phyloP scores from a whole-genome alignment of 1,140 invertebrate genomes.

The Apocrypta bakeri region DNA sequence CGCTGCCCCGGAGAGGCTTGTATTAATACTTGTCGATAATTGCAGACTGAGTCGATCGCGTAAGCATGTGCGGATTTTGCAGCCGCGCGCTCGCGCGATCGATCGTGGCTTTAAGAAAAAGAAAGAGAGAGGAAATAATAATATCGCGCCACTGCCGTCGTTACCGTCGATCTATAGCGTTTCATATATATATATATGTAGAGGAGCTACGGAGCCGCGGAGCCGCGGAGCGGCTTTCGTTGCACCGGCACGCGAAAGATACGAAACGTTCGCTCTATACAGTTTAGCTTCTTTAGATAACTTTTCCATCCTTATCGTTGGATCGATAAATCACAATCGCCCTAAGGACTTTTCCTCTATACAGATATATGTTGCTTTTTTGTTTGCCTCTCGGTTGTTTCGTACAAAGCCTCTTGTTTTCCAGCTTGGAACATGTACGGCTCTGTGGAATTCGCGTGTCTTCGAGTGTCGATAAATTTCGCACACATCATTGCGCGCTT shows the following conservation, averaged over 20 bases:
- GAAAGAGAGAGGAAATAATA: constrained; percentile 27
- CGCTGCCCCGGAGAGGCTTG: constrained; percentile 35
- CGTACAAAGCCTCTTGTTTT: background rate
- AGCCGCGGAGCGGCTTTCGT: too few species aligned
- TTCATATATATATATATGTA: background rate
- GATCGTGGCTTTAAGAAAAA: constrained; percentile 18
- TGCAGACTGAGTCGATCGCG: constrained; percentile 60
- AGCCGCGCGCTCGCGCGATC: constrained; percentile 56
- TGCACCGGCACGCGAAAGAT: background rate
- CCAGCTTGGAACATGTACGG: background rate
- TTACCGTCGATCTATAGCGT: too few species aligned
- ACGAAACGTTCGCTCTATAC: background rate
- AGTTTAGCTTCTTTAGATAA: constrained; percentile 45
- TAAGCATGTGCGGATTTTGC: constrained; percentile 54
- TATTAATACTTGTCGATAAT: constrained; percentile 63
- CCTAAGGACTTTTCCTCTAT: constrained; percentile 33
- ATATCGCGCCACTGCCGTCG: background rate
- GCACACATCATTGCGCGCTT: background rate
- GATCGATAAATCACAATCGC: constrained; percentile 34
- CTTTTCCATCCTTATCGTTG: background rate
- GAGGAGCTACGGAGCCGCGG: background rate
- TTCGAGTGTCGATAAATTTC: background rate
- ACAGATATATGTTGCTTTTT: background rate
- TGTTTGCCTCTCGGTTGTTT: background rate
- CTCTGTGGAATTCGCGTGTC: background rate